Evolutionary conservation across 2,797 vertebrate genomes (phyloP).

Genomic region (Mycteria americana): DNA sequence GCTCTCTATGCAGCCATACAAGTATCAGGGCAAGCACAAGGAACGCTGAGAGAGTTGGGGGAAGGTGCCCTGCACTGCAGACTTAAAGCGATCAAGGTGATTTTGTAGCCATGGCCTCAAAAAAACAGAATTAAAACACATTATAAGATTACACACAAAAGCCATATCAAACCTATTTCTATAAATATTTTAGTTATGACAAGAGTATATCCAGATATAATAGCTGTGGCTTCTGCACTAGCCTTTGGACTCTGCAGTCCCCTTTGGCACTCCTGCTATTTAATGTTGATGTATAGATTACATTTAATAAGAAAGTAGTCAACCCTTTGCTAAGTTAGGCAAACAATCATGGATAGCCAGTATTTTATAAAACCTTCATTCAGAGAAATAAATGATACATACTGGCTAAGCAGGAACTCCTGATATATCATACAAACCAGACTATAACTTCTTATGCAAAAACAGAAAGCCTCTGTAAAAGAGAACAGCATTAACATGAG

Average conservation of each 20-base stretch:
- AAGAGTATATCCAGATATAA: not conserved
- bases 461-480: not conserved
- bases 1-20: not conserved
- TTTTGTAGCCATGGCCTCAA: not conserved
- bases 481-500: not conserved
- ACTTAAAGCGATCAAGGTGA: not conserved
- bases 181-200: not conserved
- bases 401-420: not conserved
- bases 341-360: not conserved
- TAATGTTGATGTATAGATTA: not conserved
- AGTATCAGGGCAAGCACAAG: not conserved
- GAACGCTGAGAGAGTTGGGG: not conserved
- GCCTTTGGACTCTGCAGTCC: not conserved
- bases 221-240: not conserved
- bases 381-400: not conserved
- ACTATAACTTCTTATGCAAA: not conserved
- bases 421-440: not conserved
- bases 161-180: not conserved
- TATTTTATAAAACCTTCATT: not conserved
- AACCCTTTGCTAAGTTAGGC: not conserved
- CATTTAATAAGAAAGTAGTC: not conserved
- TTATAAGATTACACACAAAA: not conserved
- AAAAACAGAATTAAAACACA: not conserved
- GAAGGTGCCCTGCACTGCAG: not conserved
- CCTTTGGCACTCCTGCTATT: not conserved